Base-by-base conservation (phyloP, 2,797 vertebrate species). In the Fistularia tabacaria region DNA sequence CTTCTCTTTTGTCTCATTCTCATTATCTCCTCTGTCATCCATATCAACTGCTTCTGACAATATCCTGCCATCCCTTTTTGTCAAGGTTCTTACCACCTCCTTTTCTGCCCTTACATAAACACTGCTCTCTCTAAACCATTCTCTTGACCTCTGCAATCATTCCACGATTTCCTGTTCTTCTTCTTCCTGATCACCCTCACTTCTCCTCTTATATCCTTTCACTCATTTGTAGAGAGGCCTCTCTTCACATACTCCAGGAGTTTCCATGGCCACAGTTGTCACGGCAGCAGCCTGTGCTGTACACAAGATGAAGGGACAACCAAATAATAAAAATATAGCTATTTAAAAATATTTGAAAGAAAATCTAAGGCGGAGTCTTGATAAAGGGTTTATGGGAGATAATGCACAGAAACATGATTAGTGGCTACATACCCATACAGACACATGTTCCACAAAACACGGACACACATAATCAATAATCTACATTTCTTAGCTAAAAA, bases 221-320 rank as follows among this genome's bases (percentile, higher is more conserved):
- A 25, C 25, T 25, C 25, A 25, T 25, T 59, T 57, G 45, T 60
- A 44, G 53, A 80, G 64, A 79, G 65, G 57, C 56, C 63, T 64
- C 71, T 71, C 64, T 50, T 55, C 41, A 3, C 57, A 77, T 57
- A 61, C 65, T 76, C 66, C 60, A 65, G 79, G 76, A 62, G 84
- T 89, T 81, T 81, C 82, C 82, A 87, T 88, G 81, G 77, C 59
- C 83, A 87, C 84, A 77, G 88, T 87, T 87, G 84, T 87, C 86
- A 83, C 64, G 77, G 81, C 73, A 89, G 82, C 84, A 64, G 56
- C 68, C 66, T 58, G 66, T 36, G 65, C 57, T 77, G 76, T 78
- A 74, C 77, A 83, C 12, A 38, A 77, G 62, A 57, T 80, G 57
- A 79, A 77, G 62, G 66, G 81, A 72, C 49, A 52, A 42, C 64